A percentile compares a stretch with the other conserved stretches of the same genome.
Conservation (phyloP, 1,140 invertebrate genomes). For the Mactra quadrangularis region DNA sequence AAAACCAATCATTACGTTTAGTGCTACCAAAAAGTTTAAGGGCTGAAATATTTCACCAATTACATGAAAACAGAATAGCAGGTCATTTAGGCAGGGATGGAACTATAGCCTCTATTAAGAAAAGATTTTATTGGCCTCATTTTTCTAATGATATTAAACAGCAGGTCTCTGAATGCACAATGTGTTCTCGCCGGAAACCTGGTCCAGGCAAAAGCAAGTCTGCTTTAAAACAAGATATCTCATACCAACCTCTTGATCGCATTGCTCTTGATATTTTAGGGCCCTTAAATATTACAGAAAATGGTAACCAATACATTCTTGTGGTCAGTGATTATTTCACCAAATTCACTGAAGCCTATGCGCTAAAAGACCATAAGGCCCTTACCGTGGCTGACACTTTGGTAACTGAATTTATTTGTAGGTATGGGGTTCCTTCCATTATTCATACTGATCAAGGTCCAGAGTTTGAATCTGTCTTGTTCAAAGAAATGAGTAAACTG, state of each 20-base stretch:
- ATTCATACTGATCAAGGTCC: conserved; percentile 81
- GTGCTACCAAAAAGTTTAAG: neutral
- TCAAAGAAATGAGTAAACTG: conserved; percentile 55
- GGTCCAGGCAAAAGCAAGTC: conserved; percentile 9
- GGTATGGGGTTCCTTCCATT: conserved; percentile 80
- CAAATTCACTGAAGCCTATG: conserved; percentile 65
- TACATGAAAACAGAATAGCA: conserved; percentile 2
- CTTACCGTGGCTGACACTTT: conserved; percentile 41
- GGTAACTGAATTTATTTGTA: conserved; percentile 45
- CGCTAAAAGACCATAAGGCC: conserved; percentile 62
- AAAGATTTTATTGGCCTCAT: conserved; percentile 45
- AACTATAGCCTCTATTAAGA: conserved; percentile 9
- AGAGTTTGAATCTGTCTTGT: conserved; percentile 64
- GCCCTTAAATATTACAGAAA: neutral
- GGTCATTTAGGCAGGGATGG: conserved; percentile 30
- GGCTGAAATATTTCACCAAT: conserved; percentile 1
- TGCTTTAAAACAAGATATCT: conserved; percentile 22
- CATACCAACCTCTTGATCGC: neutral
- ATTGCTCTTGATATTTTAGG: conserved; percentile 60
- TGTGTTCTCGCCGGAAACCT: conserved; percentile 40
- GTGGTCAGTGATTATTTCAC: conserved; percentile 74
- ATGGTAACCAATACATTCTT: conserved; percentile 71
- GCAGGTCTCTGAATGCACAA: conserved; percentile 17
- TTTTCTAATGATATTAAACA: neutral
- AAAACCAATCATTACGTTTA: conserved; percentile 5